Conservation (phyloP, 2,113 vertebrate species). For the Turnix velox region DNA sequence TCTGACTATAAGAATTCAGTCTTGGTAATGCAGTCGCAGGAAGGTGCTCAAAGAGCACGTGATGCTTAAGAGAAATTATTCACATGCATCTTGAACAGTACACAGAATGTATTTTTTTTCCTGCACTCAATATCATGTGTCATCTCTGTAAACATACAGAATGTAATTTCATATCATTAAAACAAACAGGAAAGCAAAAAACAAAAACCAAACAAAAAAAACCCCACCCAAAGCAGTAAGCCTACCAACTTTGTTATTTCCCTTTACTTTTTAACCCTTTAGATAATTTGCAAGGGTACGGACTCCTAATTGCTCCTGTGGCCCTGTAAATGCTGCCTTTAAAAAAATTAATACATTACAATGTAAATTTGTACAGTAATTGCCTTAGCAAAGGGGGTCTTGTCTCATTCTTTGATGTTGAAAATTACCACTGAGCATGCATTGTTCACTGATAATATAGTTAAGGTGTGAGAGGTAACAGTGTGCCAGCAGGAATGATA, state of each 20-base stretch:
- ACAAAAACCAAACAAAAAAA: neutral
- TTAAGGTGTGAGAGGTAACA: neutral
- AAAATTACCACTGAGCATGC: neutral
- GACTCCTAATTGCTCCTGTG: neutral
- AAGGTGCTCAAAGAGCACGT: neutral
- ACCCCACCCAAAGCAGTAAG: neutral
- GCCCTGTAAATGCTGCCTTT: neutral
- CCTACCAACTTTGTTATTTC: neutral
- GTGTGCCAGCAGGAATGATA: neutral
- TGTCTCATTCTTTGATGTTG: neutral
- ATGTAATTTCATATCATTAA: neutral
- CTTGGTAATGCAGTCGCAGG: neutral
- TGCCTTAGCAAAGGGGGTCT: neutral
- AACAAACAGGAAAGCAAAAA: too few relatives aligned
- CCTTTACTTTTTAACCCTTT: neutral
- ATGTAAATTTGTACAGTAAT: neutral
- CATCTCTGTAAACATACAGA: neutral
- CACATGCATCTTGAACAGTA: neutral
- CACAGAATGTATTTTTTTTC: neutral
- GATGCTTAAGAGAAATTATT: neutral
- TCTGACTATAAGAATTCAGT: neutral
- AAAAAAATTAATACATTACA: neutral
- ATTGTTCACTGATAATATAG: neutral
- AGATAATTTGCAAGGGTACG: conserved; percentile 24
- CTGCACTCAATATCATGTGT: neutral